phyloP scores from a whole-genome alignment of 2,888 invertebrate species.

The Lepidonotus clava region DNA sequence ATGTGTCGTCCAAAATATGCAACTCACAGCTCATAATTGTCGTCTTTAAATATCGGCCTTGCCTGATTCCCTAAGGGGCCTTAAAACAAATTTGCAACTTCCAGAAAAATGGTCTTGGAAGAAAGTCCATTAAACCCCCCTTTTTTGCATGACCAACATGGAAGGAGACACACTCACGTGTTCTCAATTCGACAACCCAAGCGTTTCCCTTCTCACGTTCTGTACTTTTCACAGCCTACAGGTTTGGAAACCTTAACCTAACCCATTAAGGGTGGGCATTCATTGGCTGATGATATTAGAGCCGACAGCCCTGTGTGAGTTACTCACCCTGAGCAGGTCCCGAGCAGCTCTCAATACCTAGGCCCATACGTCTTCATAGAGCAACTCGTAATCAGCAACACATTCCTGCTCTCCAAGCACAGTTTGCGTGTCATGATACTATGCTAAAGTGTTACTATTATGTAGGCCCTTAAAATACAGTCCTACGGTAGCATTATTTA shows the following conservation, averaged over 20 bases:
- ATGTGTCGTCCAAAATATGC: too few species aligned
- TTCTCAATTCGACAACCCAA: neutral
- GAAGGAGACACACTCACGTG: neutral
- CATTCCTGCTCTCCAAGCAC: too few species aligned
- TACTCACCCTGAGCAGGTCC: neutral
- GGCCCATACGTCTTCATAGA: slow-evolving; percentile 11
- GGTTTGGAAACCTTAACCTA: neutral
- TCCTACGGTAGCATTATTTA: too few species aligned
- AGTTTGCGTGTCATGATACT: too few species aligned
- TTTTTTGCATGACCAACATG: neutral
- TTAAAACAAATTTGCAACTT: too few species aligned
- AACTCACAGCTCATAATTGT: too few species aligned
- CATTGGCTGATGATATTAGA: neutral
- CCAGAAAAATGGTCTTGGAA: too few species aligned
- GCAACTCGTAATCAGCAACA: neutral
- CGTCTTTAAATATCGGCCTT: too few species aligned
- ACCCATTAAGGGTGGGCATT: neutral
- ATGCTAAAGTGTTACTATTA: too few species aligned
- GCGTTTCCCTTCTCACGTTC: neutral
- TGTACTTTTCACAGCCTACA: neutral
- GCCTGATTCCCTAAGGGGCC: too few species aligned
- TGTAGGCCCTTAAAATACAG: too few species aligned
- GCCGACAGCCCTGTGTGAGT: neutral
- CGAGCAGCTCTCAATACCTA: neutral
- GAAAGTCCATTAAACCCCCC: too few species aligned